phyloP scores from a whole-genome alignment of 2,888 invertebrate species.

The Calameuta pallipes region DNA sequence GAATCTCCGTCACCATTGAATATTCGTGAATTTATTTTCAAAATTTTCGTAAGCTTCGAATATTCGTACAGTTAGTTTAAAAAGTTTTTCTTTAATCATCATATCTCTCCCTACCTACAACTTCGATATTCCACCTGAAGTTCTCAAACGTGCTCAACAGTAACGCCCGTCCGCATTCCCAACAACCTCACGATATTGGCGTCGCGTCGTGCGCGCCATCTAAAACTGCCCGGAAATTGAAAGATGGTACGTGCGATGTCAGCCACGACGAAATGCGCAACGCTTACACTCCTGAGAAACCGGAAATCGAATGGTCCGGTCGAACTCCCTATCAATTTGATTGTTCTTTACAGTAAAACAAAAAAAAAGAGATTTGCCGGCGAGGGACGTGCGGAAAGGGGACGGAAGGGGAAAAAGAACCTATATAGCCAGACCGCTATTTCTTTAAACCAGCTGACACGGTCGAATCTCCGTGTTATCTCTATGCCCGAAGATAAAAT shows the following conservation, averaged over 20 bases:
- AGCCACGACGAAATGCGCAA: background rate
- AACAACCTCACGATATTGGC: background rate
- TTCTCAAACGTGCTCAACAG: background rate
- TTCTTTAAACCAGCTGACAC: background rate
- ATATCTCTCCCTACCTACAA: background rate
- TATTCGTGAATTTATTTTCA: background rate
- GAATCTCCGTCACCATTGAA: background rate
- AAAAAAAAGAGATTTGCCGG: background rate
- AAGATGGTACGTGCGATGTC: background rate
- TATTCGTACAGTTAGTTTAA: background rate
- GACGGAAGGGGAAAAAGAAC: background rate
- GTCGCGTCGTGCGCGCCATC: background rate
- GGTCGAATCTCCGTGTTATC: background rate
- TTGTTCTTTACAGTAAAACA: background rate
- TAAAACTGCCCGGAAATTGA: background rate
- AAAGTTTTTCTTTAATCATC: background rate
- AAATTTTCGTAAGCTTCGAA: background rate
- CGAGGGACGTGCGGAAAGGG: fast-evolving
- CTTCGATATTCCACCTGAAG: background rate
- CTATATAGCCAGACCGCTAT: background rate
- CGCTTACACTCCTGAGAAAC: background rate
- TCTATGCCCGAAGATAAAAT: background rate
- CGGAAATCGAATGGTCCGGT: background rate
- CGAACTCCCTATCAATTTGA: background rate
- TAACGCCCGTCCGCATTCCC: background rate